These are phyloP conservation scores for Carollia perspicillata DNA, from an alignment of 2,113 vertebrate genomes.

Conservation along the genomic window DNA sequence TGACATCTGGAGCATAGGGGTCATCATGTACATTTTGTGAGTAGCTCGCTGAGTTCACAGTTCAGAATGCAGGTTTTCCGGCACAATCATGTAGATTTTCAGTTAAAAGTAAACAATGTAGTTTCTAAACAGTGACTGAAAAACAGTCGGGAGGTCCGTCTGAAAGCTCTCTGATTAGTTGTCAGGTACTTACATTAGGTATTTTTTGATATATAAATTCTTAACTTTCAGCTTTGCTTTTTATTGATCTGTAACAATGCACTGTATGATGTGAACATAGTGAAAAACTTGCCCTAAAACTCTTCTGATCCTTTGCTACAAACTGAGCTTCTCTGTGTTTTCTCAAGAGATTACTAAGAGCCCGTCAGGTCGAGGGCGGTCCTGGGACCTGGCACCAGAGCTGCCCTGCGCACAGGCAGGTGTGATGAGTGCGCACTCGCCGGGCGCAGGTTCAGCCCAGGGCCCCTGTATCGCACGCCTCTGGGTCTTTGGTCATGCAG, in stretches of 20 bases:
- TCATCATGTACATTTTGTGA: conserved; percentile 96
- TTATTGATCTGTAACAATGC: background rate
- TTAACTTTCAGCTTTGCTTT: conserved; percentile 14
- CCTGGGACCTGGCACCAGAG: background rate
- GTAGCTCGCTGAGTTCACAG: conserved; percentile 81
- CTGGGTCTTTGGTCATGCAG: background rate
- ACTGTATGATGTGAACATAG: background rate
- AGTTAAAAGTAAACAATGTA: background rate
- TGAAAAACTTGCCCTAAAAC: conserved; percentile 5
- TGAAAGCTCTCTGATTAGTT: background rate
- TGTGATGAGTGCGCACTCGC: background rate
- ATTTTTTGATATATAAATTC: conserved; percentile 34
- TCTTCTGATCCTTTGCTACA: background rate
- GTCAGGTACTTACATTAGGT: background rate
- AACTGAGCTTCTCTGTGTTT: background rate
- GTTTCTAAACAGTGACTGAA: conserved; percentile 24
- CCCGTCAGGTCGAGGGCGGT: background rate
- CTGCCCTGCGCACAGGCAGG: fast-evolving
- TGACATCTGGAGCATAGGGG: conserved; percentile 93
- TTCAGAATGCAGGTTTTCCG: conserved; percentile 62
- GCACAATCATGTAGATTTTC: background rate
- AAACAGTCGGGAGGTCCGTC: background rate
- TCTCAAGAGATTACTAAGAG: background rate
- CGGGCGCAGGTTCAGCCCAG: background rate
- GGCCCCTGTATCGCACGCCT: background rate